Evolutionary conservation across 2,888 invertebrate species (phyloP).

Genomic region (Calephelis perditalis): DNA sequence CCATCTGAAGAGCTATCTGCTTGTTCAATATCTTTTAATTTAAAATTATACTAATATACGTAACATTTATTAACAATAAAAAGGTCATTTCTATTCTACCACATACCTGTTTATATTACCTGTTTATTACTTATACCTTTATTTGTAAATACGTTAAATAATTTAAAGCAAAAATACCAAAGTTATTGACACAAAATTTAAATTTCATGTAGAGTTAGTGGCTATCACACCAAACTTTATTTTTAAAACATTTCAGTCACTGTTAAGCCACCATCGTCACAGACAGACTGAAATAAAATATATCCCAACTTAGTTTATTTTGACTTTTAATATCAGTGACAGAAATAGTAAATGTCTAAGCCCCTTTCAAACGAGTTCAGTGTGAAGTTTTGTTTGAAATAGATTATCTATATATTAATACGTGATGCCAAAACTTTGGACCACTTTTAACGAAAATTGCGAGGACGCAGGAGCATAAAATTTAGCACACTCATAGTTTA

Average conservation of each 20-base stretch:
- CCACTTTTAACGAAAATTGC: no score
- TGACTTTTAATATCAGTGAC: conserved; percentile 6
- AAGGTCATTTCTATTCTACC: no score
- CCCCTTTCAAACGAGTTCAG: conserved; percentile 6
- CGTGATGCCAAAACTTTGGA: no score
- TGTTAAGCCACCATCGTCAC: conserved; percentile 10
- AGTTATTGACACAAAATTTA: conserved; percentile 3
- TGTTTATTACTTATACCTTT: no score
- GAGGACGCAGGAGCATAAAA: no score
- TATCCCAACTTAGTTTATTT: conserved; percentile 9
- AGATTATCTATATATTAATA: background rate
- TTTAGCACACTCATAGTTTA: no score
- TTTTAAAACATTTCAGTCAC: conserved; percentile 7
- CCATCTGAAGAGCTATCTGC: no score
- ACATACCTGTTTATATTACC: no score
- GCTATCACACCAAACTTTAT: conserved; percentile 5
- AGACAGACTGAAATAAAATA: conserved; percentile 6
- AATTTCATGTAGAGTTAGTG: background rate
- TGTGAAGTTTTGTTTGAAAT: conserved; percentile 11
- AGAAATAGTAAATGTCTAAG: conserved; percentile 1
- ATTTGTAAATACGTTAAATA: no score
- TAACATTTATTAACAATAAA: no score
- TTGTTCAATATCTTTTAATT: no score
- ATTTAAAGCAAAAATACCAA: background rate
- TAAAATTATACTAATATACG: no score